Evolutionary conservation across 2,113 vertebrate genomes (phyloP).

Genomic region (Dicerorhinus sumatrensis): DNA sequence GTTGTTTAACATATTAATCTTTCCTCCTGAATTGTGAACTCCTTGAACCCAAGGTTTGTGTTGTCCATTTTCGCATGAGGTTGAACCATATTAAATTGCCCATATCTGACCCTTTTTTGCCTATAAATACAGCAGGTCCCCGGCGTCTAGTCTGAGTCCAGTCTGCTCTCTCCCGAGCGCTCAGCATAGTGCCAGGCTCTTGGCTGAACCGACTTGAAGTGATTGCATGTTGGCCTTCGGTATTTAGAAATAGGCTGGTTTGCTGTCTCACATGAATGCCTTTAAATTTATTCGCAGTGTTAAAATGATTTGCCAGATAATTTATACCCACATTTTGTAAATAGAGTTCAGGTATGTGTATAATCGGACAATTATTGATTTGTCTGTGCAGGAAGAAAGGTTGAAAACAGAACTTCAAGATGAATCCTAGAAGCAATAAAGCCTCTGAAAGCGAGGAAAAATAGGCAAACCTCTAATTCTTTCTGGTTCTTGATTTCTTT

Average conservation of each 20-base stretch:
- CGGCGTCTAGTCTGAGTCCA: fast-evolving
- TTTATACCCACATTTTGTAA: constrained; percentile 58
- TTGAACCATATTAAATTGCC: background rate
- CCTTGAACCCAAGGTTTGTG: background rate
- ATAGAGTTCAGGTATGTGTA: constrained; percentile 40
- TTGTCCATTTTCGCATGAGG: background rate
- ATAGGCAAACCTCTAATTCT: constrained; percentile 50
- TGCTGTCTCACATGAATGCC: background rate
- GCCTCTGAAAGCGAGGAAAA: constrained; percentile 41
- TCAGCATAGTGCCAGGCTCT: background rate
- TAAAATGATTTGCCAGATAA: constrained; percentile 47
- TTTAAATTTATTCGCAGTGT: constrained; percentile 56
- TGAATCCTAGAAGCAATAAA: constrained; percentile 52
- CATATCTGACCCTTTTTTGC: background rate
- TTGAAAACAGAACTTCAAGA: constrained; percentile 41
- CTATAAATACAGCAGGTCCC: background rate
- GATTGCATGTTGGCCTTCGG: background rate
- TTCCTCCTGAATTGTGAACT: background rate
- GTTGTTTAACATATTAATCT: background rate
- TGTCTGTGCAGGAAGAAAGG: constrained; percentile 10
- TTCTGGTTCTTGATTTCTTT: constrained; percentile 76
- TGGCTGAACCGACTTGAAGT: background rate
- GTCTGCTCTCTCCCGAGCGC: background rate
- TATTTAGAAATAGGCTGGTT: constrained; percentile 33
- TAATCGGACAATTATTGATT: constrained; percentile 56